phyloP scores from a whole-genome alignment of 2,797 vertebrate species.

The Lemur catta region DNA sequence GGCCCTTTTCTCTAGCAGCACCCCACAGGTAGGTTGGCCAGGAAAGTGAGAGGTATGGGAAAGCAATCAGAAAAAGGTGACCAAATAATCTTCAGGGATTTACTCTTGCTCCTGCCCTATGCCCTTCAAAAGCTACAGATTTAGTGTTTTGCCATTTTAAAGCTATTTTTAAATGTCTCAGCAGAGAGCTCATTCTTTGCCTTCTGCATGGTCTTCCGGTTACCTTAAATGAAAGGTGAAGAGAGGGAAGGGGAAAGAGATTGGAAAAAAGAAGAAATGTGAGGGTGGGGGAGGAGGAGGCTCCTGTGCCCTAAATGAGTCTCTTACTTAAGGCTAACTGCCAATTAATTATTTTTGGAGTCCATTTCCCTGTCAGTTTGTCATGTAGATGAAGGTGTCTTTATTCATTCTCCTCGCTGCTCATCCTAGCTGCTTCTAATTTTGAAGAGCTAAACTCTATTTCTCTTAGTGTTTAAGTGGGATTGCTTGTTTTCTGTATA shows the following conservation, averaged over 20 bases:
- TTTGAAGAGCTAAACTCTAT: neutral
- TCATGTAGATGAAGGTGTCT: neutral
- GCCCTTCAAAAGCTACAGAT: neutral
- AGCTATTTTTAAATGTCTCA: neutral
- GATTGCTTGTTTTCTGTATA: neutral
- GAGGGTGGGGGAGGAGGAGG: neutral
- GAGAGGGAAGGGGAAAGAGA: neutral
- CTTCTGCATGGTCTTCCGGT: neutral
- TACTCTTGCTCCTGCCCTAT: neutral
- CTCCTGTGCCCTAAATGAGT: neutral
- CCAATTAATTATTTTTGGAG: neutral
- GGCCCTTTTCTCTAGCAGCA: neutral
- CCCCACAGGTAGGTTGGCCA: accelerated
- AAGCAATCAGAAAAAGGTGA: neutral
- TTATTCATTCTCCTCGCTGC: neutral
- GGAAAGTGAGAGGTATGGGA: neutral
- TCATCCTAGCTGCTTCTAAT: neutral
- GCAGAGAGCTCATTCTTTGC: neutral
- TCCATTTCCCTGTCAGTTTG: neutral
- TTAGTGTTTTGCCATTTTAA: neutral
- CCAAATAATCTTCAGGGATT: neutral
- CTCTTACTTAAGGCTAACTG: neutral
- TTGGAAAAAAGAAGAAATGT: neutral
- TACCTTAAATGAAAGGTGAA: neutral
- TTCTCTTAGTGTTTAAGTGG: neutral